These are phyloP conservation scores for Coracopsis vasa DNA, from an alignment of 2,113 vertebrate genomes.

Conservation along the genomic window DNA sequence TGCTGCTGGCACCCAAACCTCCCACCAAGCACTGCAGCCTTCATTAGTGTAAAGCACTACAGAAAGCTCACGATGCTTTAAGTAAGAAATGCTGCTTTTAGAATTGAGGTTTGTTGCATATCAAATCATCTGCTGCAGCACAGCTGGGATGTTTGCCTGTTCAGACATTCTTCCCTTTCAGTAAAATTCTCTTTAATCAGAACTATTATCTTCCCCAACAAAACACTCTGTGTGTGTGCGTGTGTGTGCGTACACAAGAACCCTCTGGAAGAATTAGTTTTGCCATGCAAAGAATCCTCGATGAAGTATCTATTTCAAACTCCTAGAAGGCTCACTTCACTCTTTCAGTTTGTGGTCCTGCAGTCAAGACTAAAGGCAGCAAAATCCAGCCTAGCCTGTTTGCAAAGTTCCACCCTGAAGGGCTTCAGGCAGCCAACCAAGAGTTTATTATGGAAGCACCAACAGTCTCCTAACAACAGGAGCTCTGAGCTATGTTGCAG, in stretches of 20 bases:
- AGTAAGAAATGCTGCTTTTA: neutral
- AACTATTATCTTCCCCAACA: neutral
- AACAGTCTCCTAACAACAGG: neutral
- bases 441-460: neutral
- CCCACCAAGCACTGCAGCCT: neutral
- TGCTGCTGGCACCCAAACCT: neutral
- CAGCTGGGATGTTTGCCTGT: neutral
- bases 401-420: neutral
- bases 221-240: neutral
- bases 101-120: neutral
- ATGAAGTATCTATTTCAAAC: neutral
- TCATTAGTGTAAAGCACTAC: fast-evolving
- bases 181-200: neutral
- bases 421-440: neutral
- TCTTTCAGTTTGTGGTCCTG: fast-evolving
- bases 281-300: neutral
- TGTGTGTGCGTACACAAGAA: fast-evolving
- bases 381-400: neutral
- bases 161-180: neutral
- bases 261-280: neutral
- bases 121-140: neutral
- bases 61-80: neutral
- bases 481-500: neutral
- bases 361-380: fast-evolving
- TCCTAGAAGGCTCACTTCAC: neutral